Evolutionary conservation across 2,797 vertebrate species (phyloP), one percentile per base, ranked within the genome.

Genomic region (Pelobates cultripes): DNA sequence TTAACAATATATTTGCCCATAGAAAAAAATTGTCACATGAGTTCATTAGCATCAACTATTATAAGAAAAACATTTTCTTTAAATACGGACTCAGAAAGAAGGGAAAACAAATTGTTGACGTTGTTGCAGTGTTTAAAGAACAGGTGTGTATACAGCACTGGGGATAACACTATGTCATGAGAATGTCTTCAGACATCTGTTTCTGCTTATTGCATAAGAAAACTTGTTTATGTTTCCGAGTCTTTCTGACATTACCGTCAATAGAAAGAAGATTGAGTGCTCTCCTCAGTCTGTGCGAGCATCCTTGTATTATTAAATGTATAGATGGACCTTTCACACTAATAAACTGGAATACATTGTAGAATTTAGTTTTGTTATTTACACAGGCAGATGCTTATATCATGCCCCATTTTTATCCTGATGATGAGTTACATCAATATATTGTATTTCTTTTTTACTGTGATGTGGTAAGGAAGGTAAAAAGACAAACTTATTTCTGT

Each of bases 101-200:
- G 15, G 40, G 55, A 57, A 75, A 81, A 81, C 40, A 75, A 43
- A 63, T 40, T 77, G 44, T 64, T 70, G 67, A 64, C 70, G 12
- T 13, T 81, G 73, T 17, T 53, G 74, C 14, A 78, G 10, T 82
- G 60, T 60, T 28, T 43, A 71, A 67, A 70, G 43, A 83, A 43
- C 81, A 83, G 81, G 81, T 83, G 75, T 82, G 70, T 28, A 41
- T 7, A 51, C 40, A n/a, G 51, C 10, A 70, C 43, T 51, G 51
- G 63, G 69, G 43, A 78, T 73, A 70, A 57, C 53, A 47, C 64
- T 69, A 78, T 73, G 75, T 78, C 81, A 47, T 70, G 76, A 78
- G 66, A 83, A 78, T 51, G 40, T 70, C 75, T 83, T 78, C 40
- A 63, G 40, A 83, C 75, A 83, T 78, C 81, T 83, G 81, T 72